Evolutionary conservation across 2,888 invertebrate genomes (phyloP), one percentile per base, ranked within the genome.

Genomic region (Tryphoninae sp.): DNA sequence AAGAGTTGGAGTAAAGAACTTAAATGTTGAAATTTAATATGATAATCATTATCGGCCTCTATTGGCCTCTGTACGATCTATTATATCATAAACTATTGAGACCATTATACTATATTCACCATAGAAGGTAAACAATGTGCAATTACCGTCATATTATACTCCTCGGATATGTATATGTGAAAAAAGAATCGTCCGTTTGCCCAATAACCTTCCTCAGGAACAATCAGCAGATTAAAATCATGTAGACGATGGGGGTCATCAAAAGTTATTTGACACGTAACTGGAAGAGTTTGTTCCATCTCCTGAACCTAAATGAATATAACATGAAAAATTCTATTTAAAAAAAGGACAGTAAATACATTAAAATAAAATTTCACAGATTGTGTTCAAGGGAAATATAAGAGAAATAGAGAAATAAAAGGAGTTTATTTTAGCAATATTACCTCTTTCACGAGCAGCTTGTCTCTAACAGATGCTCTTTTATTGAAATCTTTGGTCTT

Each of bases 81-180:
- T 7, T 33, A 33, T 33, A 6, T 3, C n/a, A 49, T 51, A 8
- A 58, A 13, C n/a, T 16, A 58, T 69, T 23, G 23, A 13, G 11
- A 22, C 33, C 33, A 6, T 33, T 0, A 33, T 33, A 33, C 33
- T 33, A 6, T 6, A 6, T 33, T 33, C 3, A 26, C n/a, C n/a
- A 8, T 33, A 16, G 13, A 40, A 59, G 0, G 16, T 26, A 6
- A 62, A 74, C 51, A 42, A 51, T 13, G 45, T 45, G 55, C 89
- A 94, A 95, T 94, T 94, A 98, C 98, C 92, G 96, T 96, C 95
- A 98, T 98, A 92, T 98, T 98, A 94, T 98, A 98, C 86, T 98
- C 98, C 90, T 98, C 98, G 26, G 98, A 96, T 79, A 98, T 97
- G 89, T 94, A 94, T 86, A 98, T 94, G 89, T 95, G 94, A 92